Conservation (phyloP, 2,888 invertebrate species). For the Brachyopa scutellaris region DNA sequence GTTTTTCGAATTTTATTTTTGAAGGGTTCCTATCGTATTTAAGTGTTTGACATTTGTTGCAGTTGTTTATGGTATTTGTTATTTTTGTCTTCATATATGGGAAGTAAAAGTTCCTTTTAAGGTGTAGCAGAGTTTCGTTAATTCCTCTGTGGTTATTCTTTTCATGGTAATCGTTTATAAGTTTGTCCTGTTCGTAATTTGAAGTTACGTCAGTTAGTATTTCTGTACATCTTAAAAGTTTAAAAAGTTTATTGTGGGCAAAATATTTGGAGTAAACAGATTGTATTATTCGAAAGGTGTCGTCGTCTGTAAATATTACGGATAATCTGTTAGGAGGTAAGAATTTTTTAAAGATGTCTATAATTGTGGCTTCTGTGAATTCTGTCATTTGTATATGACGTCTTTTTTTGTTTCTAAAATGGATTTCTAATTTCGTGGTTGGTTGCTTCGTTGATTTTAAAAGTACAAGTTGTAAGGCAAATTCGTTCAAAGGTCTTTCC, state of each 20-base stretch:
- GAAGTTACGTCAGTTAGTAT: background rate
- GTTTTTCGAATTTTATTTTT: background rate
- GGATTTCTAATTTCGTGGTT: too few species aligned
- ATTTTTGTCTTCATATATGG: background rate
- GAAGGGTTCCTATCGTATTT: background rate
- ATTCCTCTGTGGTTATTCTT: conserved; percentile 62
- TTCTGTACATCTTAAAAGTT: background rate
- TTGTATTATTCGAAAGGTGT: conserved; percentile 9
- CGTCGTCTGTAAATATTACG: conserved; percentile 35
- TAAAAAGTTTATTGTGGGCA: conserved; percentile 15
- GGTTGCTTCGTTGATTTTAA: too few species aligned
- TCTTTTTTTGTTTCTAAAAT: conserved; percentile 16
- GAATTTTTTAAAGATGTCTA: conserved; percentile 29
- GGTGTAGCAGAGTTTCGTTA: conserved; percentile 36
- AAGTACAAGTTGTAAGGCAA: too few species aligned
- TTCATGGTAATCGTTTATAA: conserved; percentile 45
- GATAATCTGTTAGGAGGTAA: conserved; percentile 18
- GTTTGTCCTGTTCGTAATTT: conserved; percentile 48
- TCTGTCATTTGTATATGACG: background rate
- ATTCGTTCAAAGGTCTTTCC: too few species aligned
- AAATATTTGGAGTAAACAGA: background rate
- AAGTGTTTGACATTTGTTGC: background rate
- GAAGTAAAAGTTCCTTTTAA: background rate
- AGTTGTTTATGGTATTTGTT: background rate
- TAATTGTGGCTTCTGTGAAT: conserved; percentile 5